These are phyloP conservation scores for Dynastes maya DNA, from an alignment of 2,888 invertebrate genomes.

Conservation along the genomic window DNA sequence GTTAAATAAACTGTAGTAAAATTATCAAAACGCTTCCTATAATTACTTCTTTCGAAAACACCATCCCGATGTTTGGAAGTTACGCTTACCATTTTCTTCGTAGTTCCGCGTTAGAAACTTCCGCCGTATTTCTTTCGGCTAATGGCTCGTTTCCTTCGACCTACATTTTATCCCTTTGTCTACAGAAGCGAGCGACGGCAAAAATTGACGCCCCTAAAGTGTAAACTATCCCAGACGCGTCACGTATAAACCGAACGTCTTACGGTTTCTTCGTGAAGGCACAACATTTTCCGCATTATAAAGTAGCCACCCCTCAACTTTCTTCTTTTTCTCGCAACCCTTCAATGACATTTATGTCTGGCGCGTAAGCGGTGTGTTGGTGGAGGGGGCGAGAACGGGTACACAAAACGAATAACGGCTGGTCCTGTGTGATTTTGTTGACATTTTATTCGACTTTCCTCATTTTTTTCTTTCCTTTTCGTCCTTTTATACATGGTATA, in stretches of 20 bases:
- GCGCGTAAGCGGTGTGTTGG: not conserved
- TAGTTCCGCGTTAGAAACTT: too few species aligned
- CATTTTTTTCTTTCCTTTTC: slow-evolving; percentile 2
- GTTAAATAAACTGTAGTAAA: too few species aligned
- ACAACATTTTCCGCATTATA: slow-evolving; percentile 41
- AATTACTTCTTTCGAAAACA: too few species aligned
- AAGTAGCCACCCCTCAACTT: slow-evolving; percentile 10
- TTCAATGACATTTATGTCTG: slow-evolving; percentile 43
- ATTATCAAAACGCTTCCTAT: too few species aligned
- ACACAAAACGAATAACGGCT: slow-evolving; percentile 30
- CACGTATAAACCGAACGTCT: slow-evolving; percentile 19
- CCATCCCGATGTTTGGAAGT: too few species aligned
- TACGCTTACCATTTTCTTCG: too few species aligned
- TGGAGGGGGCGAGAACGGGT: not conserved
- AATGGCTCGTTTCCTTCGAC: too few species aligned
- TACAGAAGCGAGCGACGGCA: too few species aligned
- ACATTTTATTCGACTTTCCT: slow-evolving; percentile 37
- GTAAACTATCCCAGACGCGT: not conserved
- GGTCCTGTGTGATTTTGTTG: slow-evolving; percentile 32
- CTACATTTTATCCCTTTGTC: too few species aligned
- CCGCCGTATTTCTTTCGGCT: too few species aligned
- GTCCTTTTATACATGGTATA: too few species aligned
- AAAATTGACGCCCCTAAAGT: not conserved
- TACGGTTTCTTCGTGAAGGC: slow-evolving; percentile 21
- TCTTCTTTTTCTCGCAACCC: slow-evolving; percentile 19